Percentiles rank a stretch among this genome's conserved stretches.
phyloP scores from a whole-genome alignment of 2,888 invertebrate species.

The Crioceris asparagi region DNA sequence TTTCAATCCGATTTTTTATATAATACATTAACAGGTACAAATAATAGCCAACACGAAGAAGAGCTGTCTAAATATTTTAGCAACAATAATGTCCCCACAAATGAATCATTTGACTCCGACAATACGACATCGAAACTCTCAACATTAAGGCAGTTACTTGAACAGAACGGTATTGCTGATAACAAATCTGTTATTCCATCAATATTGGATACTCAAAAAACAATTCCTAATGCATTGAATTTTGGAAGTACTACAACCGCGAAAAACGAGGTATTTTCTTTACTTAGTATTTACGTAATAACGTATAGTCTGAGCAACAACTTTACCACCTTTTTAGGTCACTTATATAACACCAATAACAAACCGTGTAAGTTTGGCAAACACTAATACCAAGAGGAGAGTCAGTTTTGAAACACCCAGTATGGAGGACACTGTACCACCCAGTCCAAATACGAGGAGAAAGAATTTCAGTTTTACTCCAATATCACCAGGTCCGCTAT shows the following conservation, averaged over 20 bases:
- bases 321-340: too few species aligned
- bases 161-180: constrained; percentile 32
- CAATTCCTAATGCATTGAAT: too few species aligned
- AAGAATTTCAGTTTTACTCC: constrained; percentile 79
- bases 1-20: too few species aligned
- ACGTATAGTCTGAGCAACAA: too few species aligned
- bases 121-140: constrained; percentile 49
- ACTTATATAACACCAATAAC: constrained; percentile 12
- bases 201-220: background rate
- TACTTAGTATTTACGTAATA: too few species aligned
- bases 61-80: constrained; percentile 76
- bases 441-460: constrained; percentile 65
- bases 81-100: constrained; percentile 36
- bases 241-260: too few species aligned
- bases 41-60: constrained; percentile 69
- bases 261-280: too few species aligned
- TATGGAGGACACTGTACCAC: constrained; percentile 40
- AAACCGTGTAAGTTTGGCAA: constrained; percentile 10
- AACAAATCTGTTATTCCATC: constrained; percentile 16
- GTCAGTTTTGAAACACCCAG: constrained; percentile 47
- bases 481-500: constrained; percentile 69
- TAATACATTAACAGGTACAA: constrained; percentile 46
- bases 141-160: constrained; percentile 59
- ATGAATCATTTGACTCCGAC: constrained; percentile 22
- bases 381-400: constrained; percentile 33